Evolutionary conservation across 2,888 invertebrate genomes (phyloP).

Genomic region (Hypercompe scribonia): DNA sequence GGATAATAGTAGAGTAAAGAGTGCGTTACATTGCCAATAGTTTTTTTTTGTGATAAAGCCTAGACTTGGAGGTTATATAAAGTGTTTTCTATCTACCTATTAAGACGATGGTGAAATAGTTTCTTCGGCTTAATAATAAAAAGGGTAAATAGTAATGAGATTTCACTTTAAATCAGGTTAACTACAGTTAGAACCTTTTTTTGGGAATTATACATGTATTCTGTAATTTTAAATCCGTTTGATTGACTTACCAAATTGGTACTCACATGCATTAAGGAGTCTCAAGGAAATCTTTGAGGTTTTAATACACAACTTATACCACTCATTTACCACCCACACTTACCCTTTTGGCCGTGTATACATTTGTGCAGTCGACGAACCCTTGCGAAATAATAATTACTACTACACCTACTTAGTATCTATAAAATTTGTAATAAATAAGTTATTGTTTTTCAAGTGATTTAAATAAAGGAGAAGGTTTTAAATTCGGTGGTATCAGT

Average conservation of each 20-base stretch:
- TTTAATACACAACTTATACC: conserved; percentile 43
- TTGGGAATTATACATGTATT: neutral
- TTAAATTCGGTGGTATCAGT: neutral
- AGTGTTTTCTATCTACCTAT: too few species aligned
- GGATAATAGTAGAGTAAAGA: too few species aligned
- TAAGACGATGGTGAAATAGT: too few species aligned
- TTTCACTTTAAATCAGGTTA: neutral
- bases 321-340: conserved; percentile 55
- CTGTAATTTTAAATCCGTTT: neutral
- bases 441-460: neutral
- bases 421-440: neutral
- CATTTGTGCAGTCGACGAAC: conserved; percentile 65
- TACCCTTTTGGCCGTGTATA: conserved; percentile 57
- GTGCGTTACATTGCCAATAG: too few species aligned
- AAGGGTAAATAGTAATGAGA: too few species aligned
- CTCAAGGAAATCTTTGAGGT: neutral
- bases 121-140: too few species aligned
- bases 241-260: neutral
- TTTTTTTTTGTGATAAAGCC: too few species aligned
- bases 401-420: neutral
- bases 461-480: neutral
- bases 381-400: conserved; percentile 47
- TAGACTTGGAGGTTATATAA: too few species aligned
- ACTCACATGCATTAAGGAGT: neutral
- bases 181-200: neutral